phyloP scores from a whole-genome alignment of 2,888 invertebrate genomes.

The Thelaira solivaga region DNA sequence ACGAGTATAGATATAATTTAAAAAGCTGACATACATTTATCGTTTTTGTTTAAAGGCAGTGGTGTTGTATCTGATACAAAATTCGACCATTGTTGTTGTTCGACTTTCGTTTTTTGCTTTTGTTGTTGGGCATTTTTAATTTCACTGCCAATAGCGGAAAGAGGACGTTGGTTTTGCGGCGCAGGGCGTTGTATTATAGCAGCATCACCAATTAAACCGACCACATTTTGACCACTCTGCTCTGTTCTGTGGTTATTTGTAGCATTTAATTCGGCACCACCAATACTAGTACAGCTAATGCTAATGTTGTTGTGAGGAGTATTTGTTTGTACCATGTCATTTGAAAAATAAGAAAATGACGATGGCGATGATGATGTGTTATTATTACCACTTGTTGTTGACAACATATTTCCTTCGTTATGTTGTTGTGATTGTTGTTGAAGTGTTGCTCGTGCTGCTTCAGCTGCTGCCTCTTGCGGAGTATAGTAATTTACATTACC shows the following conservation, averaged over 20 bases:
- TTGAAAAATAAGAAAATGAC: slow-evolving; percentile 72
- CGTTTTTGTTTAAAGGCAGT: slow-evolving; percentile 43
- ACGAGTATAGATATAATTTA: too few relatives aligned
- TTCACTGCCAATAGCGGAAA: slow-evolving; percentile 77
- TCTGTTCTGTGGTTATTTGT: slow-evolving; percentile 20
- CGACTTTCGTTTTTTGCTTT: slow-evolving; percentile 72
- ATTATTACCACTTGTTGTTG: slow-evolving; percentile 31
- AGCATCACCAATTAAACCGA: slow-evolving; percentile 71
- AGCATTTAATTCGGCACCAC: slow-evolving; percentile 56
- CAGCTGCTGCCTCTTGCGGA: slow-evolving; percentile 74
- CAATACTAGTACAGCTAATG: slow-evolving; percentile 73
- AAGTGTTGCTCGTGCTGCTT: slow-evolving; percentile 70
- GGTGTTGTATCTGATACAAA: slow-evolving; percentile 49
- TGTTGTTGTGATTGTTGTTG: slow-evolving; percentile 60
- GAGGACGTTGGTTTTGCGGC: slow-evolving; percentile 67
- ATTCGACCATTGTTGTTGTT: slow-evolving; percentile 67
- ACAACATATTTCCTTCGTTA: slow-evolving; percentile 16
- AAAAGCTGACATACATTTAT: slow-evolving; percentile 49
- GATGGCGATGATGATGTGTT: slow-evolving; percentile 59
- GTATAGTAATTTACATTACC: slow-evolving; percentile 74
- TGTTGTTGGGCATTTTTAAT: slow-evolving; percentile 71
- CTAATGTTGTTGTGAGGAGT: slow-evolving; percentile 73
- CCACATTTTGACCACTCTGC: slow-evolving; percentile 48
- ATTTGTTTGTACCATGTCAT: slow-evolving; percentile 56
- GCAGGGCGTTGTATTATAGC: slow-evolving; percentile 72